Conservation (phyloP, 2,113 vertebrate genomes). For the Zeus faber region DNA sequence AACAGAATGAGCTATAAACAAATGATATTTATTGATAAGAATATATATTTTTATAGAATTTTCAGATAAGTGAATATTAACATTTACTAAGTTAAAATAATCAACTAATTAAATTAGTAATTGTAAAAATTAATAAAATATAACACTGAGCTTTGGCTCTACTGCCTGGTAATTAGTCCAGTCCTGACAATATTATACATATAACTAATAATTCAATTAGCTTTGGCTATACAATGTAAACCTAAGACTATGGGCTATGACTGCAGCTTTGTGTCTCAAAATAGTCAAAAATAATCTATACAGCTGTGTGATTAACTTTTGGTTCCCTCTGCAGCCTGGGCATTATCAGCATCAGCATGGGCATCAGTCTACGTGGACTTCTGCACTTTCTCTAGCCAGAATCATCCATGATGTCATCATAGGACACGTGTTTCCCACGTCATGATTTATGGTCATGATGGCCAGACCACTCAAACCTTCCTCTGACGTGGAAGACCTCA, state of each 20-base stretch:
- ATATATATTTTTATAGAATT: conserved; percentile 3
- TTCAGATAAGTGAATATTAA: conserved; percentile 8
- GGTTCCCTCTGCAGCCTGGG: too few species aligned
- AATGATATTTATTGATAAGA: conserved; percentile 14
- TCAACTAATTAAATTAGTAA: background rate
- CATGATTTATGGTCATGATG: background rate
- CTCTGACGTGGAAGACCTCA: conserved; percentile 50
- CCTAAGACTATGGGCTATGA: conserved; percentile 5
- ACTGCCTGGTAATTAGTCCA: conserved; percentile 13
- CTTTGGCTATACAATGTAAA: conserved; percentile 10
- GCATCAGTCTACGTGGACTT: too few species aligned
- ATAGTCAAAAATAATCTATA: background rate
- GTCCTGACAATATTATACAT: conserved; percentile 13
- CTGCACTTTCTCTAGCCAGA: conserved; percentile 30
- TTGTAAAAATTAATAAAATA: conserved; percentile 7
- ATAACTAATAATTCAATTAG: too few species aligned
- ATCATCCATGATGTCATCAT: conserved; percentile 23
- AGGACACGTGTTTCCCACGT: conserved; percentile 12
- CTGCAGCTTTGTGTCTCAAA: conserved; percentile 6
- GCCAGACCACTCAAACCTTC: conserved; percentile 40
- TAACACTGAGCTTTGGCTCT: conserved; percentile 5
- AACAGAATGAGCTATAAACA: conserved; percentile 5
- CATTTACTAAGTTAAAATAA: background rate
- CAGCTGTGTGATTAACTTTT: too few species aligned
- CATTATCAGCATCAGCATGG: too few species aligned